Conservation (phyloP, 1,140 invertebrate species). For the Drosophila nebulosa region DNA sequence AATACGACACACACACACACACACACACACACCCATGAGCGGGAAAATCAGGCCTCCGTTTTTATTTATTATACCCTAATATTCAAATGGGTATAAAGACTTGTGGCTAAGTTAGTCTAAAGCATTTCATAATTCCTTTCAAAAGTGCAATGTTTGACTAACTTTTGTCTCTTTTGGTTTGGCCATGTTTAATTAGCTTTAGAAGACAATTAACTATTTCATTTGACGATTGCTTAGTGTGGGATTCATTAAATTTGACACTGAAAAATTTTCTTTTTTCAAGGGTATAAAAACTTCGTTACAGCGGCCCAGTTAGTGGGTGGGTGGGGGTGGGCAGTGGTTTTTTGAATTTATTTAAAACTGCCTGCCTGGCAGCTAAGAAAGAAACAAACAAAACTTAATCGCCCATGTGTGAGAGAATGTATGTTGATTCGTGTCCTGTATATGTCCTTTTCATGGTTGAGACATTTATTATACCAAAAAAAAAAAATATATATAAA, state of each 20-base stretch:
- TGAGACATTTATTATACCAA: constrained; percentile 48
- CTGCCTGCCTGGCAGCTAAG: constrained; percentile 30
- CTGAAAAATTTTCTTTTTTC: no score
- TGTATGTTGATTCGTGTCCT: neutral
- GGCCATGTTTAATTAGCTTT: no score
- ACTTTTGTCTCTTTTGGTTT: no score
- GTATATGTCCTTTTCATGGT: constrained; percentile 31
- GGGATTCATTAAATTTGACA: no score
- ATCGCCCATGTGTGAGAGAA: constrained; percentile 8
- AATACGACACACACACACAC: neutral
- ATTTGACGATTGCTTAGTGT: no score
- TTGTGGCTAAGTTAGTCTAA: no score
- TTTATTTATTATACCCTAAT: neutral
- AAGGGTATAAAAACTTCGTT: neutral
- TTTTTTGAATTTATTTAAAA: constrained; percentile 54
- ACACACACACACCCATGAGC: neutral
- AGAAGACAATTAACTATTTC: no score
- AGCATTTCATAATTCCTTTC: no score
- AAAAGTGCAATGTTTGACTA: no score
- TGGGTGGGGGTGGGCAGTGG: neutral
- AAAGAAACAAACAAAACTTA: constrained; percentile 40
- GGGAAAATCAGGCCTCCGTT: neutral
- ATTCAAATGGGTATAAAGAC: no score
- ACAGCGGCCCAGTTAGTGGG: neutral
- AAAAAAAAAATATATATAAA: neutral